These are phyloP conservation scores for Parambassis ranga DNA, from an alignment of 2,797 vertebrate genomes.

Conservation along the genomic window DNA sequence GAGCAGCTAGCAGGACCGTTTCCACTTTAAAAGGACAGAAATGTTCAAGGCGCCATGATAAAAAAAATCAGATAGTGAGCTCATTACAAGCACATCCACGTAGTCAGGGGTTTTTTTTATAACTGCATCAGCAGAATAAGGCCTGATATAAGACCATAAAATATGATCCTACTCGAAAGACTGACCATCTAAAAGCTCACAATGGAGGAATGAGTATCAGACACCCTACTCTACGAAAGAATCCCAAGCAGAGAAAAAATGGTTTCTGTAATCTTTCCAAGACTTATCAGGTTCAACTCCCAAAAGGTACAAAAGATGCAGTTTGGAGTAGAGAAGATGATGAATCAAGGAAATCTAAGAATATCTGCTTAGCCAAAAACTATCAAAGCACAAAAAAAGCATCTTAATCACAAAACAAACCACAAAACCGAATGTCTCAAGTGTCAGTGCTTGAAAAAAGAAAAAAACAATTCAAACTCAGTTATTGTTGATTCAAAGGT, in stretches of 20 bases:
- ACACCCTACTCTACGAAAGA: background rate
- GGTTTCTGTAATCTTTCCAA: background rate
- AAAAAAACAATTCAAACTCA: background rate
- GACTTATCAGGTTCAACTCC: conserved; percentile 2
- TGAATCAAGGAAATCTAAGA: background rate
- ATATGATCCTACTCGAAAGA: conserved; percentile 51
- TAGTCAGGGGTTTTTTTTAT: conserved; percentile 67
- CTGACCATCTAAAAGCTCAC: conserved; percentile 22
- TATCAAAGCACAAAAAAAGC: background rate
- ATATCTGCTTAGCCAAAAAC: background rate
- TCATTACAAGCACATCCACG: conserved; percentile 60
- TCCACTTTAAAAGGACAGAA: conserved; percentile 73
- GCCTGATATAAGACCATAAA: conserved; percentile 59
- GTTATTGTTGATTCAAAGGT: conserved; percentile 55
- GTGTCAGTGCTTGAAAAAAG: conserved; percentile 7
- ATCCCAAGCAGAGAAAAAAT: background rate
- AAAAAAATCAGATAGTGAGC: conserved; percentile 71
- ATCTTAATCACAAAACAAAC: background rate
- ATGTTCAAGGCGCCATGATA: conserved; percentile 63
- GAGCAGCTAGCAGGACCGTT: conserved; percentile 42
- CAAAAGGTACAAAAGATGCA: background rate
- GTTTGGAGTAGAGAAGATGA: conserved; percentile 7
- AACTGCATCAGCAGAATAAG: conserved; percentile 65
- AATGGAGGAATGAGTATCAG: background rate
- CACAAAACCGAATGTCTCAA: conserved; percentile 16